Base-by-base conservation (phyloP, 2,113 vertebrate genomes). In the Pedetes capensis region DNA sequence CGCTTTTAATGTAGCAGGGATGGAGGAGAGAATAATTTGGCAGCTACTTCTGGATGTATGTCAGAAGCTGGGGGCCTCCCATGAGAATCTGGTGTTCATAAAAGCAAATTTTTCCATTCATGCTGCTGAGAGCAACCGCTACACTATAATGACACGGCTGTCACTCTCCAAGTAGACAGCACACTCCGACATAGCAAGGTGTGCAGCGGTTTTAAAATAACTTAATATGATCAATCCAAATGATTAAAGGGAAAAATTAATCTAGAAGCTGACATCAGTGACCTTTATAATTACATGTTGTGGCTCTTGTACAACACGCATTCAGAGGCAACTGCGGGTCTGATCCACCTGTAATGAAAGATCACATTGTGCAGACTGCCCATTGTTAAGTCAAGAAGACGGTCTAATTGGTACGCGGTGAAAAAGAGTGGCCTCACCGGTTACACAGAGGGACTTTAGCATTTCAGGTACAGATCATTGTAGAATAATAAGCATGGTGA, bases 1-100 rank as follows among this genome's bases (percentile, higher is more conserved):
- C 97, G 94, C 93, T 96, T 97, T 98, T 97, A 98, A 98, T 98
- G 97, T 89, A 78, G 3, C 85, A 97, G 96, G 96, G 92, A 74
- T 42, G 47, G 71, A 94, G 49, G 84, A 81, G 44, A 88, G 61
- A 89, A 92, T 81, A 74, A 90, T 49, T 44, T 95, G 90, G 81
- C 76, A 85, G 75, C 75, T 92, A 57, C 75, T 59, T 93, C 79
- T 86, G 80, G 49, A 86, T 47, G 89, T 34, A 1, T 93, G 90
- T 92, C 93, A 96, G 89, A 91, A 83, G 64, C 25, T 23, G 51
- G 72, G 80, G 37, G 44, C 49, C 27, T 87, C 89, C 39, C 71
- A 25, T 25, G 61, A 93, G 87, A 87, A 92, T 32, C 10, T 53
- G 29, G 9, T 71, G 61, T 81, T 94, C 75, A 22, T 37, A 27